Evolutionary conservation across 1,140 invertebrate genomes (phyloP), one percentile per base, ranked within the genome.

Genomic region (Microvelia longipes): DNA sequence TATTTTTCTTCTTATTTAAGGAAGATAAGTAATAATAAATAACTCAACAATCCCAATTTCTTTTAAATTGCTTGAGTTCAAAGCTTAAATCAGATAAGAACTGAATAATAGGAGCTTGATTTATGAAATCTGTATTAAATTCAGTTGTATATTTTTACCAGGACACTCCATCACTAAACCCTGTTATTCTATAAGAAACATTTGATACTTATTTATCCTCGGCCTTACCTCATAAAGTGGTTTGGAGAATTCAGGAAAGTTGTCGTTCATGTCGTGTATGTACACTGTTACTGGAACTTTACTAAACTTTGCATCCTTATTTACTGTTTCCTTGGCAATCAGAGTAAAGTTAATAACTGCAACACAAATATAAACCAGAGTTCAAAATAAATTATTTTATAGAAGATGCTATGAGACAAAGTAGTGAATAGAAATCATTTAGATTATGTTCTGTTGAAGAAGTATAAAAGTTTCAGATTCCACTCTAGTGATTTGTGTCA

Each of bases 231-330:
- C 89, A 77, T 96, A 96, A 29, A 86, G 77, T 24, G 84, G 80
- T 75, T 90, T 84, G 0, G 84, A 87, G 76, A 98, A 98, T 78
- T 92, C 88, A 0, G 94, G 95, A 77, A 91, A 90, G 79, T 97
- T 96, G 77, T 98, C 95, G 77, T 98, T 97, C 77, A 91, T 87
- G 81, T 98, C 95, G 72, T 88, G 83, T 75, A 98, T 88, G 72
- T 88, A 85, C 64, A 97, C 87, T 14, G 86, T 90, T 1, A 98
- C 88, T 60, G 90, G 87, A 0, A 92, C 93, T n/a, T 85, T 80
- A 76, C 88, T 92, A 70, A 87, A 86, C 79, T 91, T 90, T 2
- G 89, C 86, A 65, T 86, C 83, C 72, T 82, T 80, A 73, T 86
- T 81, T 70, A 90, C 88, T 67, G 88, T 84, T 84, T 96, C 93